Percentiles rank a stretch among this genome's conserved stretches.
phyloP scores from a whole-genome alignment of 2,113 vertebrate genomes.

The Syrrhaptes paradoxus region DNA sequence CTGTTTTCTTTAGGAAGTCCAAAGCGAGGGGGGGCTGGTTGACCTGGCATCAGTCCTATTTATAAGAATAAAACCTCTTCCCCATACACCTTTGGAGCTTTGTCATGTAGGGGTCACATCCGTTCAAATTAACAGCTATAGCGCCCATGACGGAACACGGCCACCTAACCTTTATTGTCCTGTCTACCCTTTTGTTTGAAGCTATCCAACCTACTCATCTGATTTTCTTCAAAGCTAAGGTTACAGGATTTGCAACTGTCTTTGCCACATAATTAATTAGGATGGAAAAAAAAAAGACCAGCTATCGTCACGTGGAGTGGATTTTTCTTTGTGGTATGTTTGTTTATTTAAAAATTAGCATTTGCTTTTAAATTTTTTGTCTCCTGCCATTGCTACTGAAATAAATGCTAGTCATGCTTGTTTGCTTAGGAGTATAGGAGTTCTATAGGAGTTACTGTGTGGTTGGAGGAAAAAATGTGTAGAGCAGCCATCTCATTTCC shows the following conservation, averaged over 20 bases:
- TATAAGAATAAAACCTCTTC: constrained; percentile 83
- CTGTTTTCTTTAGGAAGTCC: constrained; percentile 96
- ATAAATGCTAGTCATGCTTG: background rate
- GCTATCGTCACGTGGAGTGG: background rate
- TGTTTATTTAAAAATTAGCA: background rate
- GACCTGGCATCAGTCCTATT: constrained; percentile 88
- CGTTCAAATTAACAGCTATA: constrained; percentile 52
- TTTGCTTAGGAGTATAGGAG: background rate
- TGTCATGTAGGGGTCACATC: constrained; percentile 87
- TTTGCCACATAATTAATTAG: constrained; percentile 16
- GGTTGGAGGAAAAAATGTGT: background rate
- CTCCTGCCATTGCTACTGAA: background rate
- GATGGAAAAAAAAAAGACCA: background rate
- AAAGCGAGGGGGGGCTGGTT: constrained; percentile 79
- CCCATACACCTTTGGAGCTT: constrained; percentile 82
- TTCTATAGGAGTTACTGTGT: background rate
- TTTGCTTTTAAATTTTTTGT: background rate
- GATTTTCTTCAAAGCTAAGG: constrained; percentile 65
- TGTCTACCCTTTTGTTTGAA: constrained; percentile 70
- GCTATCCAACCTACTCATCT: constrained; percentile 54
- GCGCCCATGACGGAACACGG: constrained; percentile 40
- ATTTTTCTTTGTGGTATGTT: background rate
- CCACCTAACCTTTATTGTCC: constrained; percentile 71
- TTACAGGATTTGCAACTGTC: constrained; percentile 13
- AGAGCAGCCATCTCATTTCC: background rate